These are phyloP conservation scores for Merodon equestris DNA, from an alignment of 2,888 invertebrate species.

Conservation along the genomic window DNA sequence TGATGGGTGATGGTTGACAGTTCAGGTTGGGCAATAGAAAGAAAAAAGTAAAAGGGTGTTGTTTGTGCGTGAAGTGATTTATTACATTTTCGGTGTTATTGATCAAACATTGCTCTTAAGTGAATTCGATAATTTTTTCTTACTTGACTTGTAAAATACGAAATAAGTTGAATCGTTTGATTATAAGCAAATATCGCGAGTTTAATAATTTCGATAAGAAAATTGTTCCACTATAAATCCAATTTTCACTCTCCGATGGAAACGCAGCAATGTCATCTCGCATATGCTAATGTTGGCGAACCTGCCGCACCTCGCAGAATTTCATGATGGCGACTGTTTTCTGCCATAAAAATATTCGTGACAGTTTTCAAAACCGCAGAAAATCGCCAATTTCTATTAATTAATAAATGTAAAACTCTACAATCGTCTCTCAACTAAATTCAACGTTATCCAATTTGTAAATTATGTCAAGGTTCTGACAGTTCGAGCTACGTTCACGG, in stretches of 20 bases:
- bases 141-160: too few species aligned
- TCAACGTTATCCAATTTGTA: conserved; percentile 4
- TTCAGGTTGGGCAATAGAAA: conserved; percentile 11
- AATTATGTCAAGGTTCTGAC: conserved; percentile 3
- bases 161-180: too few species aligned
- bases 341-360: conserved; percentile 67
- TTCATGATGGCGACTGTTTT: conserved; percentile 68
- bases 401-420: conserved; percentile 56
- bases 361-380: conserved; percentile 67
- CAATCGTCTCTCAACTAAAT: conserved; percentile 33
- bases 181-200: too few species aligned
- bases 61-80: too few species aligned
- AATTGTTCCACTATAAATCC: not conserved
- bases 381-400: conserved; percentile 52
- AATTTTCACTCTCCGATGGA: conserved; percentile 18
- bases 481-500: too few species aligned
- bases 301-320: conserved; percentile 43
- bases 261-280: conserved; percentile 9
- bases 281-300: conserved; percentile 26
- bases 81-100: too few species aligned
- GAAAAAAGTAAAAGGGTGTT: too few species aligned
- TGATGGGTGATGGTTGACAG: conserved; percentile 36
- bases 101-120: too few species aligned
- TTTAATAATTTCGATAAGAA: too few species aligned
- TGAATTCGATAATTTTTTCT: too few species aligned